phyloP scores from a whole-genome alignment of 92 coral and sea anemone species.

The Siderastrea radians region DNA sequence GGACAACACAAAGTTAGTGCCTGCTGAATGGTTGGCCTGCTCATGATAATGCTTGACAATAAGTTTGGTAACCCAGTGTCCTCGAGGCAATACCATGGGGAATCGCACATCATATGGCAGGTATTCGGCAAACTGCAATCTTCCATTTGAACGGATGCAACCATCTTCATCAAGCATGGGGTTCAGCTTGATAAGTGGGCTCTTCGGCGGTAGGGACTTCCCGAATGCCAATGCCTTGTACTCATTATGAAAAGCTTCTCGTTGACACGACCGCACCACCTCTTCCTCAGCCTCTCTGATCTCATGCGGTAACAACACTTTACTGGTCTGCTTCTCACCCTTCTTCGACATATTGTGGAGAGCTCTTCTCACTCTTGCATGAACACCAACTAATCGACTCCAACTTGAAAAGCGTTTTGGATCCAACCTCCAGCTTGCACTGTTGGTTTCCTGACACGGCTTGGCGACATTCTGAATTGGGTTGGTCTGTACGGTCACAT shows the following conservation, averaged over 20 bases:
- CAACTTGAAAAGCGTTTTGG: constrained; percentile 65
- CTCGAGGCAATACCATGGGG: constrained; percentile 63
- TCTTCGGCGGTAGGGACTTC: constrained; percentile 48
- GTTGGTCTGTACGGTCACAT: background rate
- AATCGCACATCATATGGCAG: constrained; percentile 62
- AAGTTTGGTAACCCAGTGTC: constrained; percentile 61
- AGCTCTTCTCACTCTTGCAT: constrained; percentile 60
- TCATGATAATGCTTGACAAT: constrained; percentile 71
- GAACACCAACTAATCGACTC: constrained; percentile 29
- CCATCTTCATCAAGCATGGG: constrained; percentile 64
- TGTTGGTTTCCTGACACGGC: background rate
- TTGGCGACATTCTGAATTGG: background rate
- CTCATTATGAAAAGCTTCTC: constrained; percentile 56
- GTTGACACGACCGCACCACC: constrained; percentile 59
- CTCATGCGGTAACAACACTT: constrained; percentile 54
- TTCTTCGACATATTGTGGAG: constrained; percentile 56
- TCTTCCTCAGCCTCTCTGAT: constrained; percentile 63
- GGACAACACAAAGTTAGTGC: constrained; percentile 66
- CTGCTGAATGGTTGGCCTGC: constrained; percentile 66
- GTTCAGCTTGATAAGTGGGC: constrained; percentile 35
- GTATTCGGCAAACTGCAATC: constrained; percentile 60
- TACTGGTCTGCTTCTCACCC: constrained; percentile 23
- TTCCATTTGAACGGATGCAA: constrained; percentile 52
- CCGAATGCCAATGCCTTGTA: constrained; percentile 46
- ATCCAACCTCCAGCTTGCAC: constrained; percentile 51